A percentile compares a stretch with the other conserved stretches of the same genome.
phyloP scores from a whole-genome alignment of 2,888 invertebrate species.

The Holacanthella duospinosa region DNA sequence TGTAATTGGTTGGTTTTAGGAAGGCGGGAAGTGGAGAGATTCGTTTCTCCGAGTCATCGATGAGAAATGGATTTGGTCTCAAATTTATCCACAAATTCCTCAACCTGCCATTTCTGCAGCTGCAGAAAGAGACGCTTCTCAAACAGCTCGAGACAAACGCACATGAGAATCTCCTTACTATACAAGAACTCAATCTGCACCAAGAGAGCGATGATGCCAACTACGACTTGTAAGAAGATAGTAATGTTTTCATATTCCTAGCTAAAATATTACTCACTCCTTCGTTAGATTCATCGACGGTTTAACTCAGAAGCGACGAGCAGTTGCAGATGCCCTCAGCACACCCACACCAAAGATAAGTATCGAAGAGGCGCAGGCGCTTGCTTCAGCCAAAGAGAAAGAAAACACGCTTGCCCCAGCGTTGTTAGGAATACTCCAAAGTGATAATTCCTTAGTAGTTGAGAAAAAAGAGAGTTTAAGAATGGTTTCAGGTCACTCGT shows the following conservation, averaged over 20 bases:
- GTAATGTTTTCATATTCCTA: background rate
- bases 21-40: conserved; percentile 49
- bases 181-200: conserved; percentile 63
- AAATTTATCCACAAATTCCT: conserved; percentile 87
- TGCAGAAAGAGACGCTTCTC: conserved; percentile 73
- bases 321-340: conserved; percentile 53
- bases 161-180: conserved; percentile 64
- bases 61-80: conserved; percentile 91
- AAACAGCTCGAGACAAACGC: conserved; percentile 75
- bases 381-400: conserved; percentile 28
- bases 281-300: conserved; percentile 61
- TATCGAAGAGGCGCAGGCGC: background rate
- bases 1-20: background rate
- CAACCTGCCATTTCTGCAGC: conserved; percentile 81
- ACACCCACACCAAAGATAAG: conserved; percentile 18
- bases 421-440: background rate
- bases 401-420: conserved; percentile 2
- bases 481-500: too few species aligned
- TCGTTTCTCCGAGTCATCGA: conserved; percentile 81
- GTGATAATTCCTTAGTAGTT: background rate
- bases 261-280: background rate
- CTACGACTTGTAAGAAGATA: conserved; percentile 50
- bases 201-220: conserved; percentile 62
- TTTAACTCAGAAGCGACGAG: conserved; percentile 61
- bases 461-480: background rate